These are phyloP conservation scores for Batillaria attramentaria DNA, from an alignment of 1,140 invertebrate species.

Conservation along the genomic window DNA sequence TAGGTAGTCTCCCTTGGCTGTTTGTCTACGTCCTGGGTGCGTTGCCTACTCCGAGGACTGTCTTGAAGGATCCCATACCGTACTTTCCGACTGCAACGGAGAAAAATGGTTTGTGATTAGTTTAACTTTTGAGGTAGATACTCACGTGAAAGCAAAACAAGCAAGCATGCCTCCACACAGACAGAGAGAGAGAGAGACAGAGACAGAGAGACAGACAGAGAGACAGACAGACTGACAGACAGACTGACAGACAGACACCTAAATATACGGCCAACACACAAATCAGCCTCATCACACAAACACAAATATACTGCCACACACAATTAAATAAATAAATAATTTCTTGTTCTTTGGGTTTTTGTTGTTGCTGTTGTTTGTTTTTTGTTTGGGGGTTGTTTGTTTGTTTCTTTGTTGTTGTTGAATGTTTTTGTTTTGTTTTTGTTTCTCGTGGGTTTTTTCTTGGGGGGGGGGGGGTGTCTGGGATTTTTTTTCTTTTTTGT, in stretches of 20 bases:
- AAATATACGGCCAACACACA: neutral
- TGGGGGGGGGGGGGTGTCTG: too few species aligned
- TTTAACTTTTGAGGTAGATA: slow-evolving; percentile 28
- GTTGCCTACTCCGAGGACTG: slow-evolving; percentile 60
- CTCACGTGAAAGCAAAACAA: neutral
- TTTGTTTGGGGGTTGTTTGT: too few species aligned
- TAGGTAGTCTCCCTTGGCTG: too few species aligned
- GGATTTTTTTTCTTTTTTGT: too few species aligned
- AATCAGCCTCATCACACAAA: too few species aligned
- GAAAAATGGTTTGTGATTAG: slow-evolving; percentile 45
- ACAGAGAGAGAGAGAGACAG: slow-evolving; percentile 22
- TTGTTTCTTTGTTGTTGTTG: too few species aligned
- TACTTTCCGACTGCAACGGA: slow-evolving; percentile 64
- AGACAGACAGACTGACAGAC: slow-evolving; percentile 10
- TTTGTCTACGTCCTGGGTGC: slow-evolving; percentile 56
- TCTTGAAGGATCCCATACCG: slow-evolving; percentile 65
- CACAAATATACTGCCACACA: too few species aligned
- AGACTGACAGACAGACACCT: neutral
- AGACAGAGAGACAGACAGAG: slow-evolving; percentile 23
- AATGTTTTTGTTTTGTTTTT: too few species aligned
- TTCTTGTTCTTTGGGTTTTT: too few species aligned
- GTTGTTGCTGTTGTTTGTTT: too few species aligned
- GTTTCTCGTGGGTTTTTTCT: too few species aligned
- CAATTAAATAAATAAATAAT: too few species aligned
- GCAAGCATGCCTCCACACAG: neutral